Evolutionary conservation across 2,888 invertebrate species (phyloP), one percentile per base, ranked within the genome.

Genomic region (Blastobasis adustella): DNA sequence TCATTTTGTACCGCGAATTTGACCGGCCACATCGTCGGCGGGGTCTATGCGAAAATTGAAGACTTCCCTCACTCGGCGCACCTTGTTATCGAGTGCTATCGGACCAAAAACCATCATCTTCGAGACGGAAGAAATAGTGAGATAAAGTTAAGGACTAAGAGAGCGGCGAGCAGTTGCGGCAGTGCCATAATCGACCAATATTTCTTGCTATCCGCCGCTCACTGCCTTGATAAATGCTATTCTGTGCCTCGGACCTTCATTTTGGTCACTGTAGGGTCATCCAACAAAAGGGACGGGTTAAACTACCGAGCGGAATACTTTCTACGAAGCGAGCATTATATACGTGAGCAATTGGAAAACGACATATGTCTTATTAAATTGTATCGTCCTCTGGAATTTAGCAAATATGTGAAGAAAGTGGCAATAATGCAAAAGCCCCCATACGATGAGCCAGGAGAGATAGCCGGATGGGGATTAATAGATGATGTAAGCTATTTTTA

Each of bases 191-290:
- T 78, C 0, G 76, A 69, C 45, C 66, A 69, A 39, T 23, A 6
- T 0, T 49, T 73, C 5, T 9, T 71, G 0, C 10, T 76, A 1
- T 69, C 76, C 0, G 76, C 73, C 0, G 75, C 64, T 0, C 76
- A 76, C 48, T 76, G 72, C 39, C 0, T 66, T 1, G 9, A 41
- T 5, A 41, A 8, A 1, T 68, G 65, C 49, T 23, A 23, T 23
- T 23, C 23, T 3, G 23, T 23, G 23, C 23, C 23, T 23, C 23
- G 23, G 1, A 23, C 23, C 23, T 23, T 23, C 23, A 23, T 23
- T 38, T 41, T 23, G 7, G 42, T 48, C 1, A 6, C 23, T 23
- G 23, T 23, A 23, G 23, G 23, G 23, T 23, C 23, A 23, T 23
- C 23, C 23, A 1, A 23, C 5, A 48, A 41, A 38, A 42, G 10